These are phyloP conservation scores for Lerema accius DNA, from an alignment of 1,140 invertebrate genomes.

Conservation along the genomic window DNA sequence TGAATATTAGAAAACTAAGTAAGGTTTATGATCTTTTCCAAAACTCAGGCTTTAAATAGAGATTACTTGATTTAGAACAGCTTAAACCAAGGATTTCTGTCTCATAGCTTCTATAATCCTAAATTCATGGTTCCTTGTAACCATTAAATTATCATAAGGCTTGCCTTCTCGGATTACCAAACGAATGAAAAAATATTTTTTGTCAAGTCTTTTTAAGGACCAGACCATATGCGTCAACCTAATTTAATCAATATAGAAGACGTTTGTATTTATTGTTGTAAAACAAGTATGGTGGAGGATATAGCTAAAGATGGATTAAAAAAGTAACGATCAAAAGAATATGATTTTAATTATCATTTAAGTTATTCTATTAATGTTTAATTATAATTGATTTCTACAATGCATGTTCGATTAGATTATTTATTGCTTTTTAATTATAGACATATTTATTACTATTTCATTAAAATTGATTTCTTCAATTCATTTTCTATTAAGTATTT, in stretches of 20 bases:
- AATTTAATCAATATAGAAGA: slow-evolving; percentile 29
- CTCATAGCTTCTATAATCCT: slow-evolving; percentile 31
- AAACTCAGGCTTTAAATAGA: neutral
- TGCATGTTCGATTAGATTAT: too few species aligned
- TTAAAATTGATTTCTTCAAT: too few species aligned
- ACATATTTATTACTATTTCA: too few species aligned
- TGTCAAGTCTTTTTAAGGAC: slow-evolving; percentile 25
- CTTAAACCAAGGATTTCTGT: slow-evolving; percentile 32
- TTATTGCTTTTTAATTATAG: too few species aligned
- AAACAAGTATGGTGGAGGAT: slow-evolving; percentile 6
- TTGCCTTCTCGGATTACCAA: slow-evolving; percentile 28
- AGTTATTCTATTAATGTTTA: too few species aligned
- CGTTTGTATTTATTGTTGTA: slow-evolving; percentile 12
- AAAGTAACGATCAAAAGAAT: too few species aligned
- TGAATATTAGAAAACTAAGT: neutral
- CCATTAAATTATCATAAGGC: slow-evolving; percentile 41
- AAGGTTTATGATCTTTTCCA: neutral
- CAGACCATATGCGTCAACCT: slow-evolving; percentile 21
- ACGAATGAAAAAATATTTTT: slow-evolving; percentile 28
- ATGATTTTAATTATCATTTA: too few species aligned
- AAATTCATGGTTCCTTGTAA: slow-evolving; percentile 33
- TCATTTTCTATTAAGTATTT: too few species aligned
- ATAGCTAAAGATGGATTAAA: neutral
- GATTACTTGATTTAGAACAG: slow-evolving; percentile 27
- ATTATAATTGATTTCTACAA: too few species aligned